Percentiles rank a stretch among this genome's conserved stretches.
These are phyloP conservation scores for Drosophila melanocephala DNA, from an alignment of 2,888 invertebrate genomes.

Conservation along the genomic window DNA sequence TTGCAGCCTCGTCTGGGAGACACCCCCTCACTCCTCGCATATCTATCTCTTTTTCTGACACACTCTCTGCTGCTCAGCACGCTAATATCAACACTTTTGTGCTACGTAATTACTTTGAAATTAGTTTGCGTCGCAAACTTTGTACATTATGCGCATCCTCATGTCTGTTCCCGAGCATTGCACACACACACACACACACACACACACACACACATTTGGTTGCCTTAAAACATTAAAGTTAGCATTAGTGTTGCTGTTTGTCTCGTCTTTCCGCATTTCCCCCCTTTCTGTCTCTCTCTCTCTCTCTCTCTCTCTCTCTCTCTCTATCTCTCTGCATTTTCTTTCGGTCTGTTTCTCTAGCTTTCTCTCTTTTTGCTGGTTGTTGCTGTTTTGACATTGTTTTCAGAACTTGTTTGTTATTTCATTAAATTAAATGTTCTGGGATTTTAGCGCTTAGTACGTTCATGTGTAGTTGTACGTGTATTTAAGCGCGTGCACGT, in stretches of 20 bases:
- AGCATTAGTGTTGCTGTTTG: conserved; percentile 62
- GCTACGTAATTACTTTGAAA: conserved; percentile 84
- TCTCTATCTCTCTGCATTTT: background rate
- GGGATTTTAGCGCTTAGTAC: conserved; percentile 46
- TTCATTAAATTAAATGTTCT: conserved; percentile 79
- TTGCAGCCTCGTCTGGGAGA: conserved; percentile 39
- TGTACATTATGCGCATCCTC: conserved; percentile 81
- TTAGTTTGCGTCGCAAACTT: conserved; percentile 83
- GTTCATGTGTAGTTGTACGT: conserved; percentile 19
- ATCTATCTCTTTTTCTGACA: background rate
- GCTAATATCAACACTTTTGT: conserved; percentile 83
- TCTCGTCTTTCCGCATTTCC: conserved; percentile 13
- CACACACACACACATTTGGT: conserved; percentile 10
- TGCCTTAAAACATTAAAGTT: conserved; percentile 73
- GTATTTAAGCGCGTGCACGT: conserved; percentile 41
- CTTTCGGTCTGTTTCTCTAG: conserved; percentile 12
- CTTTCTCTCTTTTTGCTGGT: conserved; percentile 29
- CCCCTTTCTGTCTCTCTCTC: conserved; percentile 8
- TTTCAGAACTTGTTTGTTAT: conserved; percentile 72
- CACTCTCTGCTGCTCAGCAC: conserved; percentile 47
- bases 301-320: background rate
- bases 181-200: conserved; percentile 35
- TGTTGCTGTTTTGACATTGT: conserved; percentile 66
- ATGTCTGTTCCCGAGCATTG: conserved; percentile 55
- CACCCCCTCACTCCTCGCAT: background rate